Percentiles rank a stretch among this genome's conserved stretches.
Evolutionary conservation across 2,113 vertebrate species (phyloP).

Genomic region (Ranitomeya variabilis): DNA sequence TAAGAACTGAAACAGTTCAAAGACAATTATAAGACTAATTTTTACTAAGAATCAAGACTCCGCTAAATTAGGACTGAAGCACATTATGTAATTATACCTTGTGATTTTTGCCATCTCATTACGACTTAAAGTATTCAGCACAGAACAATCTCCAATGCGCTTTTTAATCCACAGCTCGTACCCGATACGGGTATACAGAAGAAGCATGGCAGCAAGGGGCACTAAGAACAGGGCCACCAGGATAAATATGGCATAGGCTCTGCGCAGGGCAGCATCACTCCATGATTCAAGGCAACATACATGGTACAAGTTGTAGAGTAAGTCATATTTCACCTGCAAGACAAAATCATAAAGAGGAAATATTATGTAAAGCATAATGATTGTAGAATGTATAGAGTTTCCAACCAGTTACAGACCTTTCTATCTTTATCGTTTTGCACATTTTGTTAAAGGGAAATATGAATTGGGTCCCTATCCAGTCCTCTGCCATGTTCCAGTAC

Average conservation of each 20-base stretch:
- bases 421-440: too few relatives aligned
- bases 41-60: not conserved
- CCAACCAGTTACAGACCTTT: not conserved
- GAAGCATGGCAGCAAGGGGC: slow-evolving; percentile 75
- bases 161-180: slow-evolving; percentile 81
- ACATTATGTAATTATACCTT: slow-evolving; percentile 63
- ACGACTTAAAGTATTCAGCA: slow-evolving; percentile 78
- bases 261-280: slow-evolving; percentile 69
- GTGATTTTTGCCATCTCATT: slow-evolving; percentile 78
- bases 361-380: not conserved
- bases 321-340: slow-evolving; percentile 80
- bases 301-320: slow-evolving; percentile 79
- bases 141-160: slow-evolving; percentile 75
- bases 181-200: slow-evolving; percentile 77
- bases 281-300: slow-evolving; percentile 81
- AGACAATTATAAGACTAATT: not conserved
- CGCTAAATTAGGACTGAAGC: not conserved
- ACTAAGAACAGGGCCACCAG: slow-evolving; percentile 80
- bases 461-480: too few relatives aligned
- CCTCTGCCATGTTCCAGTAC: too few relatives aligned
- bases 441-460: too few relatives aligned
- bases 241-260: slow-evolving; percentile 78
- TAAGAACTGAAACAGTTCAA: not conserved
- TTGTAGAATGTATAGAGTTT: not conserved
- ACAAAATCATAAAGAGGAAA: not conserved